A percentile compares a stretch with the other conserved stretches of the same genome.
phyloP scores from a whole-genome alignment of 2,888 invertebrate genomes.

The Watsonalla cultraria region DNA sequence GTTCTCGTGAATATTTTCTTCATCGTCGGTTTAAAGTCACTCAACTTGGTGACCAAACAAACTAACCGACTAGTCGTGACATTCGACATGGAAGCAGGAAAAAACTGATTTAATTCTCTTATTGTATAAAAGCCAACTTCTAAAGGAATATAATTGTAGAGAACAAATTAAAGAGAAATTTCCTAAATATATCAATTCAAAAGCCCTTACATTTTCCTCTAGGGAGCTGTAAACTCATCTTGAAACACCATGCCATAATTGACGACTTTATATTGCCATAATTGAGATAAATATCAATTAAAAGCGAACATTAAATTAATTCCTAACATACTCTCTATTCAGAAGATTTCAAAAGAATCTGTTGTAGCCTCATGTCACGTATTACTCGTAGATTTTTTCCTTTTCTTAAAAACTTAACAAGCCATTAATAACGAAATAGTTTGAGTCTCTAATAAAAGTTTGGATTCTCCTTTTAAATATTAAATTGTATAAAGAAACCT shows the following conservation, averaged over 20 bases:
- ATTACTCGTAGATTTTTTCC: neutral
- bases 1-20: no score
- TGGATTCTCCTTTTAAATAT: no score
- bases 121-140: no score
- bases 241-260: slow-evolving; percentile 25
- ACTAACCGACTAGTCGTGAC: no score
- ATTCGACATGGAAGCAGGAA: no score
- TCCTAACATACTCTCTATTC: neutral
- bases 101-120: no score
- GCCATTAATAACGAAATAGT: neutral
- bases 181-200: neutral
- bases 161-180: no score
- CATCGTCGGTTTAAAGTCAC: no score
- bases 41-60: no score
- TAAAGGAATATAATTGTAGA: no score
- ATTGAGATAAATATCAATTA: neutral
- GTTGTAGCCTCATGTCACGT: neutral
- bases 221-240: slow-evolving; percentile 18
- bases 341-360: neutral
- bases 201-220: slow-evolving; percentile 24
- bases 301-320: neutral
- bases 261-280: neutral
- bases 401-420: neutral
- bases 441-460: no score
- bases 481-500: no score